Conservation (phyloP, 2,888 invertebrate genomes). For the Macaria liturata region DNA sequence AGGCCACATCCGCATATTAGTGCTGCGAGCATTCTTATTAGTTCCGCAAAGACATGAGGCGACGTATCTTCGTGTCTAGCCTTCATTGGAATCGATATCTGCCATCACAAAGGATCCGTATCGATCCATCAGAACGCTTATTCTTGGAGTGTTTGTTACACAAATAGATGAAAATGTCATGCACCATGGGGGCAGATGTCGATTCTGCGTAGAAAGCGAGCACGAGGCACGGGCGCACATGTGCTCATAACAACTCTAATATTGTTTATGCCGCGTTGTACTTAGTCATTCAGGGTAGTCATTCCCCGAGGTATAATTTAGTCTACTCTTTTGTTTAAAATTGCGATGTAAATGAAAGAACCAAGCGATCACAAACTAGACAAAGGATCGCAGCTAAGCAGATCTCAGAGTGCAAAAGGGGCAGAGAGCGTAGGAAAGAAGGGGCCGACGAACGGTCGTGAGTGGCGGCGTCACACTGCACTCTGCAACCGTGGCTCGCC, state of each 20-base stretch:
- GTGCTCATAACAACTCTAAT: slow-evolving; percentile 31
- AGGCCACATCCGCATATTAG: slow-evolving; percentile 71
- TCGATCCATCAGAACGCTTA: slow-evolving; percentile 6
- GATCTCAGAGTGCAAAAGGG: too few relatives aligned
- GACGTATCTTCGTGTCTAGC: slow-evolving; percentile 1
- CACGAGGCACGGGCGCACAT: slow-evolving; percentile 48
- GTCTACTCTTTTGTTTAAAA: too few relatives aligned
- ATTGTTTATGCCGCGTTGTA: slow-evolving; percentile 33
- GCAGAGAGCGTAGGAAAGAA: slow-evolving; percentile 30
- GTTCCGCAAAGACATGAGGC: slow-evolving; percentile 49
- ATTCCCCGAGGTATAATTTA: not conserved
- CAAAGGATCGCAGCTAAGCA: too few relatives aligned
- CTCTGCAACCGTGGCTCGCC: slow-evolving; percentile 64
- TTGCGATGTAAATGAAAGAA: too few relatives aligned
- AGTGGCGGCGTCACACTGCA: slow-evolving; percentile 64
- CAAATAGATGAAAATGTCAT: slow-evolving; percentile 36
- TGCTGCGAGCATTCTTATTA: slow-evolving; percentile 58
- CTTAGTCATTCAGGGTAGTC: slow-evolving; percentile 1
- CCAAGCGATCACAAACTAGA: too few relatives aligned
- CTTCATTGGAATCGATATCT: not conserved
- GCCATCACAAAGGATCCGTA: slow-evolving; percentile 6
- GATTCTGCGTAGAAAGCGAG: slow-evolving; percentile 23
- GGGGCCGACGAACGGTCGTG: slow-evolving; percentile 57
- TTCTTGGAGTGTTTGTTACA: slow-evolving; percentile 10
- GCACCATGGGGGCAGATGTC: slow-evolving; percentile 37